These are phyloP conservation scores for Champsocephalus esox DNA, from an alignment of 2,797 vertebrate species.

Conservation along the genomic window DNA sequence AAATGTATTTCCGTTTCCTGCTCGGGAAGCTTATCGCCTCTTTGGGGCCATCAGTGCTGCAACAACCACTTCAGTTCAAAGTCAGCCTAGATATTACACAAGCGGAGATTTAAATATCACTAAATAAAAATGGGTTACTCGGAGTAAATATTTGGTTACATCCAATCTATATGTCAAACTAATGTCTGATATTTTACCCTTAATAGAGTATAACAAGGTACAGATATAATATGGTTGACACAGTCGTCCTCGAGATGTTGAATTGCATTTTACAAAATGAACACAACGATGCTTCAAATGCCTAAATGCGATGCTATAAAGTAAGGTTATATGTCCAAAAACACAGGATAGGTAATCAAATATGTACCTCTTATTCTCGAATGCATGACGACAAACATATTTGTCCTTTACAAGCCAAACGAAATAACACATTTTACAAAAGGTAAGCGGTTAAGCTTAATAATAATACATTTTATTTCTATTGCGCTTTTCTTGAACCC, in stretches of 20 bases:
- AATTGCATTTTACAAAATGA: background rate
- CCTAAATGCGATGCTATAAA: background rate
- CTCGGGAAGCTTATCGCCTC: background rate
- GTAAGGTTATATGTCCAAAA: background rate
- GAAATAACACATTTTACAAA: background rate
- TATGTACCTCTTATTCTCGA: background rate
- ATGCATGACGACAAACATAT: background rate
- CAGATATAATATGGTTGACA: background rate
- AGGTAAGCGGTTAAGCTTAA: background rate
- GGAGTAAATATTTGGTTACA: no score
- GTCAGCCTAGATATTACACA: background rate
- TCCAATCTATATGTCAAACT: no score
- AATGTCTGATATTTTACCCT: background rate
- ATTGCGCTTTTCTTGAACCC: no score
- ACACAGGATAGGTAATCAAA: background rate
- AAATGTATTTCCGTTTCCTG: background rate
- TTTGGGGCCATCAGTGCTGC: background rate
- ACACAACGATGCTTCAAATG: background rate
- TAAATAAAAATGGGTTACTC: background rate
- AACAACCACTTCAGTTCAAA: slow-evolving; percentile 1
- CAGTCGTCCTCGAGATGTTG: background rate
- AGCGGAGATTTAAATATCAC: background rate
- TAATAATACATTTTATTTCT: no score
- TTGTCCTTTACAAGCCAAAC: background rate
- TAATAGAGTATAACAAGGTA: background rate